Conservation (phyloP, 2,113 vertebrate genomes). For the Sisor rabdophorus region DNA sequence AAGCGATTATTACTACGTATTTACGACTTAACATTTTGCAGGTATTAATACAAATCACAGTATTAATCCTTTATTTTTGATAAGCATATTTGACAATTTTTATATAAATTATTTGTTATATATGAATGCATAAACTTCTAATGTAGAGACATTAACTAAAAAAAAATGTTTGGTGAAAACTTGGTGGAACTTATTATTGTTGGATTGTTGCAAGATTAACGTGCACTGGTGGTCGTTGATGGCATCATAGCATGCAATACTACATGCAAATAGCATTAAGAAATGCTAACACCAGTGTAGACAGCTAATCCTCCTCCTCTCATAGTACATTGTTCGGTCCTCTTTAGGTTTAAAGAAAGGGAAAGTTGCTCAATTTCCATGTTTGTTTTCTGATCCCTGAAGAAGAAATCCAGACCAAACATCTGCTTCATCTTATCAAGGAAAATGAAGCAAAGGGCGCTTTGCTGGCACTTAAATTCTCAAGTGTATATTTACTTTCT, state of each 20-base stretch:
- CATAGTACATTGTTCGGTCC: not conserved
- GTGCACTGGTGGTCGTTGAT: not conserved
- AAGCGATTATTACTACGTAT: too few species aligned
- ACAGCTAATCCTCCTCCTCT: not conserved
- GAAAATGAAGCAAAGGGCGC: conserved; percentile 47
- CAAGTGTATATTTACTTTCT: conserved; percentile 49
- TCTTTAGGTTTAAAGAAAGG: conserved; percentile 28
- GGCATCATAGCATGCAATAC: not conserved
- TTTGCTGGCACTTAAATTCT: conserved; percentile 48
- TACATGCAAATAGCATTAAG: not conserved
- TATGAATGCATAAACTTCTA: too few species aligned
- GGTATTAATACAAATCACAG: too few species aligned
- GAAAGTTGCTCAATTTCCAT: conserved; percentile 53
- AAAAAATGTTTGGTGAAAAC: not conserved
- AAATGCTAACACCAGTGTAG: not conserved
- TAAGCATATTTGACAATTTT: too few species aligned
- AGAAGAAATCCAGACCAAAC: conserved; percentile 51
- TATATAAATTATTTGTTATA: too few species aligned
- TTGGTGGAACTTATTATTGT: not conserved
- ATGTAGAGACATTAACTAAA: not conserved
- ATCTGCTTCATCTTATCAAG: conserved; percentile 63
- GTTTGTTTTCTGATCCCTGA: conserved; percentile 52
- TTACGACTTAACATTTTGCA: too few species aligned
- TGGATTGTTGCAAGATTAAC: not conserved
- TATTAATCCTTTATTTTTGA: too few species aligned